Evolutionary conservation across 2,113 vertebrate genomes (phyloP).

Genomic region (Laterallus jamaicensis): DNA sequence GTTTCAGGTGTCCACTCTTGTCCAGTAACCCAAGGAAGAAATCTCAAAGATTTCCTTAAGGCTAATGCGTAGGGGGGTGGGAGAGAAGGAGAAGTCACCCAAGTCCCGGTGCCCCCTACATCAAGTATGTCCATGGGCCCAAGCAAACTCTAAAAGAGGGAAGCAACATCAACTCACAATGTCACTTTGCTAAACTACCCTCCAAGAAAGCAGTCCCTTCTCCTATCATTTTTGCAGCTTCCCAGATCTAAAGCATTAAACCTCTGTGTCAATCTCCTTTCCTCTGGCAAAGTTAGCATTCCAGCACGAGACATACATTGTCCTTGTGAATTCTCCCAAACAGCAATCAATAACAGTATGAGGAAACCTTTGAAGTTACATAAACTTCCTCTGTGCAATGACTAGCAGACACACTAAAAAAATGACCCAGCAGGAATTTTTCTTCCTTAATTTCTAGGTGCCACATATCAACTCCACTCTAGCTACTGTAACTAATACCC

Average conservation of each 20-base stretch:
- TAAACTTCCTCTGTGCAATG: background rate
- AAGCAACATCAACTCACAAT: background rate
- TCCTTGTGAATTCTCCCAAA: slow-evolving; percentile 14
- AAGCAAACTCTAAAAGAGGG: background rate
- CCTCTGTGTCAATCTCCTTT: background rate
- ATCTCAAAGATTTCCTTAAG: background rate
- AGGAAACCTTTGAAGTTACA: background rate
- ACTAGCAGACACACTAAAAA: slow-evolving; percentile 3
- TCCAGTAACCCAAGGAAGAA: background rate
- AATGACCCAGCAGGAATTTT: background rate
- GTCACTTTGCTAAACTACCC: background rate
- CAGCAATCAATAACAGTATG: background rate
- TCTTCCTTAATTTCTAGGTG: slow-evolving; percentile 15
- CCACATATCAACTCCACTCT: background rate
- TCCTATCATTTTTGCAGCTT: background rate
- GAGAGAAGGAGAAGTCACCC: background rate
- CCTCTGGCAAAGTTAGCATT: slow-evolving; percentile 2
- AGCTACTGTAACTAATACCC: slow-evolving; percentile 4
- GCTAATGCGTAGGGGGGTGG: background rate
- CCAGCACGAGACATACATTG: background rate
- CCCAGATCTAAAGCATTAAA: background rate
- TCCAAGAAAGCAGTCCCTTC: background rate
- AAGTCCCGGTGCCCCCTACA: background rate
- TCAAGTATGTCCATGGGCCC: background rate
- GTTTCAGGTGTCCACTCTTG: background rate